Evolutionary conservation across 1,140 invertebrate species (phyloP).

Genomic region (Drosophila sp.): DNA sequence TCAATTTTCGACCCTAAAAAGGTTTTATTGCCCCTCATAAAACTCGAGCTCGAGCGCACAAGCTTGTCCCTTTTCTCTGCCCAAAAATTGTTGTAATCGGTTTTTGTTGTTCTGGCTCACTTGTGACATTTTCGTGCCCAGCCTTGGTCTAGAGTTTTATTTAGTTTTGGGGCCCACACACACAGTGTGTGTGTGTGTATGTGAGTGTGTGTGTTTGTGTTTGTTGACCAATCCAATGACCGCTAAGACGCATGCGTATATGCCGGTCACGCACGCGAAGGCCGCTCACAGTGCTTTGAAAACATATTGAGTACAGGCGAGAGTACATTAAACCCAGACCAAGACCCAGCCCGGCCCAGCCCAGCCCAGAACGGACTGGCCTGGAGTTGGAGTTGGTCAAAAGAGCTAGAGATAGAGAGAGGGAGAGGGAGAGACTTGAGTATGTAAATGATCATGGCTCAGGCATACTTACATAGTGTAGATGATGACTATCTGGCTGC

Average conservation of each 20-base stretch:
- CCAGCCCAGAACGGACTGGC: neutral
- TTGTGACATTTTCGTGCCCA: no score
- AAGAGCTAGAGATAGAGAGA: constrained; percentile 5
- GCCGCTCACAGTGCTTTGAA: constrained; percentile 53
- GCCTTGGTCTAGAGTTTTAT: constrained; percentile 10
- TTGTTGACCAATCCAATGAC: constrained; percentile 72
- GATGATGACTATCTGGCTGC: constrained; percentile 58
- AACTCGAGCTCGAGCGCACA: no score
- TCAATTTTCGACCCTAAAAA: no score
- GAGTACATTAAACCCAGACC: constrained; percentile 58
- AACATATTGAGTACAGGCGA: constrained; percentile 65
- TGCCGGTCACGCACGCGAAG: constrained; percentile 78
- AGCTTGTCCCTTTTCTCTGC: no score
- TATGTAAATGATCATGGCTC: constrained; percentile 64
- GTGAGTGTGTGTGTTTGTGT: constrained; percentile 3
- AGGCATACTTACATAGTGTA: constrained; percentile 22
- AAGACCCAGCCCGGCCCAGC: constrained; percentile 9
- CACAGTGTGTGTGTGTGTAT: neutral
- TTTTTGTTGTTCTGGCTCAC: no score
- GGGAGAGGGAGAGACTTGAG: constrained; percentile 39
- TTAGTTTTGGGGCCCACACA: constrained; percentile 4
- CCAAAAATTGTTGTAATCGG: no score
- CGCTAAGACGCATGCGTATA: constrained; percentile 63
- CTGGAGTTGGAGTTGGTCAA: constrained; percentile 28
- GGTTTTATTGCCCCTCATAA: no score